A percentile compares a stretch with the other conserved stretches of the same genome.
Evolutionary conservation across 2,888 invertebrate species (phyloP).

Genomic region (Clanis bilineata): DNA sequence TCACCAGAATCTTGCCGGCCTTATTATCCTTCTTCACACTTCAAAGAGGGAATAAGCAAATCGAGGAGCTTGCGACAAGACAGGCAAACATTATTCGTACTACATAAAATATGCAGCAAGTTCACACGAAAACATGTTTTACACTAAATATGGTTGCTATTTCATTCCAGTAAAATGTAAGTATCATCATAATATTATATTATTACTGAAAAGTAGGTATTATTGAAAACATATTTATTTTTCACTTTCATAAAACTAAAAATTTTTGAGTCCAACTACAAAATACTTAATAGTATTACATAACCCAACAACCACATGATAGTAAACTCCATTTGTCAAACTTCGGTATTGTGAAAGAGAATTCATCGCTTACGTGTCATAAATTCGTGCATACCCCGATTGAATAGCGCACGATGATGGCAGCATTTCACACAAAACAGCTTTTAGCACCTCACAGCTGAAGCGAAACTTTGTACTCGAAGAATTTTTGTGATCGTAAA

Average conservation of each 20-base stretch:
- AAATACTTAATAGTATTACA: no score
- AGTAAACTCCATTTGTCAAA: slow-evolving; percentile 11
- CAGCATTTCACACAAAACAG: slow-evolving; percentile 55
- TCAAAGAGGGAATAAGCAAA: no score
- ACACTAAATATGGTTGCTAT: no score
- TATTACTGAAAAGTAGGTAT: no score
- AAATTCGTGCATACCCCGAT: slow-evolving; percentile 60
- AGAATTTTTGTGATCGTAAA: slow-evolving; percentile 55
- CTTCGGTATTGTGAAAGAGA: slow-evolving; percentile 1
- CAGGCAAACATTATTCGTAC: no score
- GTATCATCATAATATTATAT: no score
- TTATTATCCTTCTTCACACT: no score
- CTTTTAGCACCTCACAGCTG: slow-evolving; percentile 52
- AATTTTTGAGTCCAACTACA: neutral
- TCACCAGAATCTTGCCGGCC: no score
- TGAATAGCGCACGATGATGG: slow-evolving; percentile 53
- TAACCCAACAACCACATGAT: neutral
- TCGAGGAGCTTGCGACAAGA: no score
- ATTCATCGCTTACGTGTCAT: slow-evolving; percentile 46
- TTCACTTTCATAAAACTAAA: neutral
- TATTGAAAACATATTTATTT: neutral
- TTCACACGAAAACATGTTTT: no score
- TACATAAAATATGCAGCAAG: no score
- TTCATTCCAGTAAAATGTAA: no score
- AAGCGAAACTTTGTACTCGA: slow-evolving; percentile 55